A percentile compares a stretch with the other conserved stretches of the same genome.
Conservation (phyloP, 2,888 invertebrate species). For the Archips crataeganus region DNA sequence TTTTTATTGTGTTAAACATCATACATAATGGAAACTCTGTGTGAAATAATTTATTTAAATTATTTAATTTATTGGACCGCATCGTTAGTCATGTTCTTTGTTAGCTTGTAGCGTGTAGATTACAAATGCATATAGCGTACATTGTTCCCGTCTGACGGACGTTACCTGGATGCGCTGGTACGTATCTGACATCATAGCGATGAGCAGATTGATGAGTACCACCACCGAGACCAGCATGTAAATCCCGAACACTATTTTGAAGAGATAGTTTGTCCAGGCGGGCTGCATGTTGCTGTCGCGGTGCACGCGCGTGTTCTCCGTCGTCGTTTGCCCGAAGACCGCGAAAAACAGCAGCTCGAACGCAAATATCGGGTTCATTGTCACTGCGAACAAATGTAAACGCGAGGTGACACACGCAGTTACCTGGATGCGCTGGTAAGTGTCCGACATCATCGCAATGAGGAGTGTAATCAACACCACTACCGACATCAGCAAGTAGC, state of each 20-base stretch:
- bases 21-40: conserved; percentile 3
- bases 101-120: conserved; percentile 33
- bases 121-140: conserved; percentile 36
- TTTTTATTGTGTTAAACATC: neutral
- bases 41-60: conserved; percentile 26
- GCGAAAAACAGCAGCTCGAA: conserved; percentile 99
- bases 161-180: conserved; percentile 99
- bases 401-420: conserved; percentile 76
- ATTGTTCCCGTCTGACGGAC: conserved; percentile 46
- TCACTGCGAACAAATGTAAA: conserved; percentile 90
- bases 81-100: conserved; percentile 28
- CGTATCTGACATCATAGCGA: conserved; percentile 99
- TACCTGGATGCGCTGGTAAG: conserved; percentile 99
- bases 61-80: conserved; percentile 28
- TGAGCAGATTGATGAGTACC: conserved; percentile 99
- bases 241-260: conserved; percentile 95
- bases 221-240: conserved; percentile 99
- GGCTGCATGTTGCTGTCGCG: conserved; percentile 89
- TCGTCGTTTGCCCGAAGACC: conserved; percentile 97
- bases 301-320: conserved; percentile 90
- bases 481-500: conserved; percentile 99
- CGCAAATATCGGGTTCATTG: conserved; percentile 95
- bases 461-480: conserved; percentile 99
- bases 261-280: conserved; percentile 93
- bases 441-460: conserved; percentile 99